phyloP scores from a whole-genome alignment of 2,113 vertebrate species.

The Coryphaenoides rupestris region DNA sequence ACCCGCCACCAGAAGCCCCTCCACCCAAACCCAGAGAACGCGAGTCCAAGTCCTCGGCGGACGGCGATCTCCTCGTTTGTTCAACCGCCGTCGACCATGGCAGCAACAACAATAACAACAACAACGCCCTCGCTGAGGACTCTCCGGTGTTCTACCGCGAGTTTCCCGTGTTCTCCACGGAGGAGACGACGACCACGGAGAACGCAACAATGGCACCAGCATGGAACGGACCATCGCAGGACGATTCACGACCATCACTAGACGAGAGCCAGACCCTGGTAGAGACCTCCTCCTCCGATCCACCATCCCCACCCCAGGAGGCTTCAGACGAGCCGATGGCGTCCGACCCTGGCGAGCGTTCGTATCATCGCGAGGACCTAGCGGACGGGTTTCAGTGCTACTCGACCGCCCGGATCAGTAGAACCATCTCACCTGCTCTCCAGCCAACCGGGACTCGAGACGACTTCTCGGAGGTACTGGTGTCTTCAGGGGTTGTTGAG shows the following conservation, averaged over 20 bases:
- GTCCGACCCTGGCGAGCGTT: constrained; percentile 7
- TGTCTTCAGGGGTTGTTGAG: too few relatives aligned
- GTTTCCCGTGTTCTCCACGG: rapidly evolving
- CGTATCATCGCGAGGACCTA: not conserved
- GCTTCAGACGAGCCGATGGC: constrained; percentile 9
- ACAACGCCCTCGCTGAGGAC: not conserved
- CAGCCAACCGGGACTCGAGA: too few relatives aligned
- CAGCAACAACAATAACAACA: constrained; percentile 50
- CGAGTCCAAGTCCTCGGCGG: not conserved
- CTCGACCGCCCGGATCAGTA: constrained; percentile 3
- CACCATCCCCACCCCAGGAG: not conserved
- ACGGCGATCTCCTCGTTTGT: not conserved
- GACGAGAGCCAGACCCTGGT: not conserved
- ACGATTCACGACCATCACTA: not conserved
- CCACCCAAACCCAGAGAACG: constrained; percentile 22
- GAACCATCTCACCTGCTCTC: too few relatives aligned
- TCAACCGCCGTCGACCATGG: constrained; percentile 19
- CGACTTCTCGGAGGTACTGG: too few relatives aligned
- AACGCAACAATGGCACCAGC: not conserved
- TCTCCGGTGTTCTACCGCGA: not conserved
- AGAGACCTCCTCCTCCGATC: not conserved
- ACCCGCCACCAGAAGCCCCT: not conserved
- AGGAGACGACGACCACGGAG: not conserved
- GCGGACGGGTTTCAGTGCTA: not conserved
- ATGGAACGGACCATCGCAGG: too few relatives aligned